phyloP scores from a whole-genome alignment of 2,888 invertebrate species.

The Lamproptera curius region DNA sequence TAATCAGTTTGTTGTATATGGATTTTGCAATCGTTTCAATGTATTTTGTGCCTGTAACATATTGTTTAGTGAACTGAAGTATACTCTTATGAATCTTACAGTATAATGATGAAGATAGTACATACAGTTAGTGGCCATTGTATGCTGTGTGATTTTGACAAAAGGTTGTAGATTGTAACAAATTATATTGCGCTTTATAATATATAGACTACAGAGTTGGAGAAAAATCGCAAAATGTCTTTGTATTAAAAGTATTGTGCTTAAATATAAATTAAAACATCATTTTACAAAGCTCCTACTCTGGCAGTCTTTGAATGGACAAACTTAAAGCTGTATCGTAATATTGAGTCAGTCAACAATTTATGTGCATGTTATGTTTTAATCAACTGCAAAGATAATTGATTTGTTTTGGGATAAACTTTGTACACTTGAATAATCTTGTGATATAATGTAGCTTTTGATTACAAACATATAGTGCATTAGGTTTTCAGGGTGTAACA shows the following conservation, averaged over 20 bases:
- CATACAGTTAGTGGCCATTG: conserved; percentile 10
- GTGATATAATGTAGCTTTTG: no score
- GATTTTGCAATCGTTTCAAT: conserved; percentile 1
- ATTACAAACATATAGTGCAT: conserved; percentile 1
- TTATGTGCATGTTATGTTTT: no score
- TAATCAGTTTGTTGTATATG: conserved; percentile 3
- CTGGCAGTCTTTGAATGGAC: no score
- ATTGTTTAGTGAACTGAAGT: neutral
- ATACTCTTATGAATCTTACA: conserved; percentile 2
- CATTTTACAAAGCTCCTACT: no score
- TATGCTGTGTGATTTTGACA: conserved; percentile 10
- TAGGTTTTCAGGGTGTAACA: conserved; percentile 23
- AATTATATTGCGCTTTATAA: neutral
- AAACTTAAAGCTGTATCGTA: no score
- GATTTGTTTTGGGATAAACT: no score
- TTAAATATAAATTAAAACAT: no score
- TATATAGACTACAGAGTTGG: neutral
- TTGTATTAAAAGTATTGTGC: no score
- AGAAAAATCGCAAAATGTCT: no score
- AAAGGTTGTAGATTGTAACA: neutral
- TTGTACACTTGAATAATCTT: no score
- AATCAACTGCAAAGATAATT: no score
- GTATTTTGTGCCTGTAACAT: conserved; percentile 1
- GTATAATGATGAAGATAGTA: neutral
- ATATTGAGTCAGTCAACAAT: no score